Conservation (phyloP, 30 jellyfish, hydroid and myxozoan species). For the Clytia hemisphaerica region DNA sequence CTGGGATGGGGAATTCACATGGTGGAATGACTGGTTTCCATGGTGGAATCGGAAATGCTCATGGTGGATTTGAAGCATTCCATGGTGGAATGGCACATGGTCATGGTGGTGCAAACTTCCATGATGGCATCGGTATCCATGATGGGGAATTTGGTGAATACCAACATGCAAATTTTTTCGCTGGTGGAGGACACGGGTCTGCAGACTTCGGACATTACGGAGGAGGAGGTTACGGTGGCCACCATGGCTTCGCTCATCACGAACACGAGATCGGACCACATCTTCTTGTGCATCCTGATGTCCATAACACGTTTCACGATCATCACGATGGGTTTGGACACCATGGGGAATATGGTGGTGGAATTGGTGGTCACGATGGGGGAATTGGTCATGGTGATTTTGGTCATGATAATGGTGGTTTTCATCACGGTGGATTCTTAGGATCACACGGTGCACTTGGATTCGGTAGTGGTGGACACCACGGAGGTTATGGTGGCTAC, state of each 20-base stretch:
- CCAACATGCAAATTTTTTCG: not conserved
- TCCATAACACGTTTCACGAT: no score
- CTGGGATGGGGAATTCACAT: not conserved
- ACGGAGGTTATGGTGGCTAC: conserved; percentile 32
- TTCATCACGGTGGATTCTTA: not conserved
- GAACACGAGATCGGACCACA: not conserved
- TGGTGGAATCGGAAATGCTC: not conserved
- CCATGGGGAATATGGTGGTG: conserved; percentile 3
- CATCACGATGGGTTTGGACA: no score
- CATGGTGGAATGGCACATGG: not conserved
- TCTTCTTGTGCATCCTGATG: not conserved
- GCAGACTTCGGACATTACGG: not conserved
- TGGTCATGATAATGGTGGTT: not conserved
- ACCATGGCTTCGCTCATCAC: not conserved
- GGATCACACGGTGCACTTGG: not conserved
- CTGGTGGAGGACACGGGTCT: not conserved
- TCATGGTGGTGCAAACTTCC: not conserved
- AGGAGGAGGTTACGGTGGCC: not conserved
- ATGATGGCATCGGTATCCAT: not conserved
- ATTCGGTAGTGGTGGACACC: conserved; percentile 25
- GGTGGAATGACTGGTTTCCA: not conserved
- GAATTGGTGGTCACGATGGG: conserved; percentile 26
- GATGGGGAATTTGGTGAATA: not conserved
- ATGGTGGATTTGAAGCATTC: not conserved
- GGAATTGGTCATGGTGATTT: conserved; percentile 31